A percentile compares a stretch with the other conserved stretches of the same genome.
Conservation (phyloP, 2,888 invertebrate genomes). For the Leptinotarsa juncta region DNA sequence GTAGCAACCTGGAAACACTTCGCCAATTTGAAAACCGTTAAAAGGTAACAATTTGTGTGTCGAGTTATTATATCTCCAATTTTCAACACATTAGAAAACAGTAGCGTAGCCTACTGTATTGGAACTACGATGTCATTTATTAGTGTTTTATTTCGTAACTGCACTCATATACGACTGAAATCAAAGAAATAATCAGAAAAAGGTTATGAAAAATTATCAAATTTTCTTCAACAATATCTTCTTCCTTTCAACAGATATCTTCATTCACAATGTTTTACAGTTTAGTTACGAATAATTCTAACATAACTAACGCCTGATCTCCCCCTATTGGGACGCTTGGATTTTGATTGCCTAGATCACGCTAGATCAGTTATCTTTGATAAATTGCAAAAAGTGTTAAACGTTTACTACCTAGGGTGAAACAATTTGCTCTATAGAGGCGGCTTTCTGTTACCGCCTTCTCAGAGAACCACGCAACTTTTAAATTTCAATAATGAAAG, state of each 20-base stretch:
- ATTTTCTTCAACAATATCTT: no score
- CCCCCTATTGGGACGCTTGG: neutral
- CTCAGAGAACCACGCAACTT: slow-evolving; percentile 30
- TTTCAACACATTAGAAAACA: slow-evolving; percentile 41
- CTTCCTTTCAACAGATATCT: no score
- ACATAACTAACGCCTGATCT: neutral
- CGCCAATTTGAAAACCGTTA: slow-evolving; percentile 43
- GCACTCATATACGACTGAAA: no score
- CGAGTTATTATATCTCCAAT: slow-evolving; percentile 41
- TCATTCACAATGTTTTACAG: no score
- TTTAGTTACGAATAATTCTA: neutral
- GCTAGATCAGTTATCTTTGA: slow-evolving; percentile 49
- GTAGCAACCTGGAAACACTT: slow-evolving; percentile 34
- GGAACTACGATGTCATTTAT: no score
- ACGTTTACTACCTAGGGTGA: slow-evolving; percentile 42
- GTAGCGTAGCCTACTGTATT: slow-evolving; percentile 15
- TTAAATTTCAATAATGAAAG: no score
- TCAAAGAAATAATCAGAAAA: no score
- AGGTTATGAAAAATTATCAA: no score
- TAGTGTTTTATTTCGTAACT: no score
- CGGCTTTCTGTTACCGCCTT: slow-evolving; percentile 28
- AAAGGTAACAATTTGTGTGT: slow-evolving; percentile 33
- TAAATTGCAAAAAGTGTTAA: slow-evolving; percentile 48
- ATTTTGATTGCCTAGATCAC: slow-evolving; percentile 28
- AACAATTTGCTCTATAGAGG: slow-evolving; percentile 34